Base-by-base conservation (phyloP, 2,113 vertebrate species). In the Acrocephalus kingi region DNA sequence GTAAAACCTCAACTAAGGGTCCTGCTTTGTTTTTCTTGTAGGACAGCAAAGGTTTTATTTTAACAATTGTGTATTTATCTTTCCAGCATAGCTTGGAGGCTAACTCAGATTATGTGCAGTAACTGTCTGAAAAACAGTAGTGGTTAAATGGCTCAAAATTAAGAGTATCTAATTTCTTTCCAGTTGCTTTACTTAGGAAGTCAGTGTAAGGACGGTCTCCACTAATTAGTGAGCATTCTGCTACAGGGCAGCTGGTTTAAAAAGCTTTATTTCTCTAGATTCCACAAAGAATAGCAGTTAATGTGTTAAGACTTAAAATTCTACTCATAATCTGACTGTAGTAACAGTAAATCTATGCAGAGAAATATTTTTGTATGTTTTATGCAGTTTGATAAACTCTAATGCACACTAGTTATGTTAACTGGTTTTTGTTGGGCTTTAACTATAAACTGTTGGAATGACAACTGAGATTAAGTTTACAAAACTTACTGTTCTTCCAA, bases 351-450 rank as follows among this genome's bases (percentile, higher is more conserved):
- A 52, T 87, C 93, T 97, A 94, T 96, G 96, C 93, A 96, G 90
- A 97, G 85, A 91, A 91, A 43, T 97, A 97, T 97, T 97, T 97
- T 97, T 97, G 49, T 96, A 96, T 88, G 49, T 97, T 97, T 93
- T 94, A 90, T 93, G 91, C 64, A 93, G 84, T 96, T 94, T 96
- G 85, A 89, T 94, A 94, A 95, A 85, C 35, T 85, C 55, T 64
- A 78, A 81, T 45, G 64, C 75, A 86, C 79, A 93, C 35, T 71
- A 84, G 43, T 72, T 75, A 52, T 2, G 39, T 61, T 78, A 91
- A 63, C 84, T 84, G 28, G 0, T n/a, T 94, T 81, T 37, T 73
- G 39, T 31, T 72, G 30, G 8, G 4, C 13, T 41, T 58, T 87
- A 95, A 90, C 25, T 92, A 46, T 68, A n/a, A 93, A 74, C 7